Conservation (phyloP, 2,888 invertebrate species). For the Argyra leucocephala region DNA sequence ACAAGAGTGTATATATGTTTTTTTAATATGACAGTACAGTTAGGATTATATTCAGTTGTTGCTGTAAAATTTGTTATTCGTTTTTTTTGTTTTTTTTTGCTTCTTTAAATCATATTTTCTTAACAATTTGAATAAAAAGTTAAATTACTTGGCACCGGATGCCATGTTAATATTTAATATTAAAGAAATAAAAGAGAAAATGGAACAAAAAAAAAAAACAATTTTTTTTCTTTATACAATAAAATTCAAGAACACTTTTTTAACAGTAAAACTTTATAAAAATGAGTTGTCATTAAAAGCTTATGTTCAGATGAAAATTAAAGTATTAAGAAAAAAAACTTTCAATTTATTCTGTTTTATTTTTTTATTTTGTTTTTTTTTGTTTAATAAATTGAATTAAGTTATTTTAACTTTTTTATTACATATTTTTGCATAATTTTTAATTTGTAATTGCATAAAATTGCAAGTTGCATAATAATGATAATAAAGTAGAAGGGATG, state of each 20-base stretch:
- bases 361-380: neutral
- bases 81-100: too few species aligned
- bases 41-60: neutral
- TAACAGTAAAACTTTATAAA: neutral
- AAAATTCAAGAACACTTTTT: conserved; percentile 6
- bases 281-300: conserved; percentile 1
- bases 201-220: neutral
- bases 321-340: neutral
- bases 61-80: too few species aligned
- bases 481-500: too few species aligned
- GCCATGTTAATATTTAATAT: neutral
- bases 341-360: neutral
- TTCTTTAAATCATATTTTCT: neutral
- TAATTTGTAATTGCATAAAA: too few species aligned
- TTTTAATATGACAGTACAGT: neutral
- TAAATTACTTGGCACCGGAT: neutral
- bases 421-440: too few species aligned
- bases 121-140: neutral
- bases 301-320: conserved; percentile 1
- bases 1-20: too few species aligned
- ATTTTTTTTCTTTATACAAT: neutral
- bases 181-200: neutral
- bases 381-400: neutral
- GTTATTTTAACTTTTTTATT: neutral
- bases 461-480: too few species aligned